Conservation (phyloP, 2,888 invertebrate genomes). For the Teleiodes luculella region DNA sequence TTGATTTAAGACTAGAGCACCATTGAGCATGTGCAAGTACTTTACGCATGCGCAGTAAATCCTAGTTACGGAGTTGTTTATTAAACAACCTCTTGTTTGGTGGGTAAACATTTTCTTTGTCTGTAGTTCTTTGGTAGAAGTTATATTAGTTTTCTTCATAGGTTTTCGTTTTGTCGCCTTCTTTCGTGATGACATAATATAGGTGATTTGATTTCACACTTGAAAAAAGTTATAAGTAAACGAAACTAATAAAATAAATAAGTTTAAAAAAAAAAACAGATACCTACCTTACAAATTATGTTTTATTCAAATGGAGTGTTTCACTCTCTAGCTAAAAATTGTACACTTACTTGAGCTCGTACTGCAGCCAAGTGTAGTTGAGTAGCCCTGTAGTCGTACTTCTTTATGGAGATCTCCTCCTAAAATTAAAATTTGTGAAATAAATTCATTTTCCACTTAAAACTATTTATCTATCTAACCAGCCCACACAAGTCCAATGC, state of each 20-base stretch:
- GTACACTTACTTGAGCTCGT: conserved; percentile 94
- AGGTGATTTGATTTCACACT: no score
- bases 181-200: no score
- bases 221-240: no score
- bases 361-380: conserved; percentile 94
- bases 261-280: no score
- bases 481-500: no score
- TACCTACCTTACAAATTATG: no score
- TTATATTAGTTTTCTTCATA: background rate
- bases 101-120: conserved; percentile 8
- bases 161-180: background rate
- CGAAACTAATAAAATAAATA: no score
- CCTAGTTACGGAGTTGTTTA: conserved; percentile 14
- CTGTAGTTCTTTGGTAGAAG: background rate
- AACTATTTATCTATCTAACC: no score
- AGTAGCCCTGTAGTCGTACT: conserved; percentile 94
- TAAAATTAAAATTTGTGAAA: conserved; percentile 61
- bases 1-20: conserved; percentile 36
- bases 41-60: conserved; percentile 34
- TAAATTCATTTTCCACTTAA: no score
- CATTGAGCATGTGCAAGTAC: conserved; percentile 35
- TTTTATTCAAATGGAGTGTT: no score
- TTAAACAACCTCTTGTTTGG: background rate
- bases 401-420: conserved; percentile 96
- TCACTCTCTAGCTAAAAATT: no score